Evolutionary conservation across 2,888 invertebrate species (phyloP), one percentile per base, ranked within the genome.

Genomic region (Megaustenia siamemsis): DNA sequence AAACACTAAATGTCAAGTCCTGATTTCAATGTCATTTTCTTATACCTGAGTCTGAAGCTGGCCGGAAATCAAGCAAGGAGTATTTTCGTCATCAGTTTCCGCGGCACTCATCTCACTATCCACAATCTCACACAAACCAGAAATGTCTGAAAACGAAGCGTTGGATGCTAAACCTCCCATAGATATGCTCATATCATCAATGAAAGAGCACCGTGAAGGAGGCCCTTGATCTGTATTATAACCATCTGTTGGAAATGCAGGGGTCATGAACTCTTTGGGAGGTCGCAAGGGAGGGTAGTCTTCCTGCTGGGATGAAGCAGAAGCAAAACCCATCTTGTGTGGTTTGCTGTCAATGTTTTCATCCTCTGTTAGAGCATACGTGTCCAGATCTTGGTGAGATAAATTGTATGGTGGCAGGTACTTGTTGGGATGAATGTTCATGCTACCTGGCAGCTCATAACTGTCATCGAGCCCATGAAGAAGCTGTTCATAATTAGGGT

Each of bases 101-200:
- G 92, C 93, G 21, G 90, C 83, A 84, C 93, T 93, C 10, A 92
- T 90, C 85, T 94, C 94, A 87, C 94, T 94, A 94, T 95, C 95
- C 94, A 98, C 98, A 92, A 98, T 97, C 95, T 98, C 98, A 95
- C 98, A 98, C 88, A 98, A 95, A 28, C 97, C 96, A 81, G 98
- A 98, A 90, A 97, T 95, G 94, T 97, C 97, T 94, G 98, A 97
- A 94, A 96, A 96, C 90, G 97, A 97, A 24, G 95, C 95, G 76
- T 95, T 95, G 87, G 96, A 93, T 1, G 92, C 92, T 84, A 92
- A 93, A 24, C 96, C 93, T 15, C 93, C 97, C 89, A 96, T 95
- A 12, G 93, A 93, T 90, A 97, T 95, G 73, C 97, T 97, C 94
- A 96, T 96, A 88, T 96, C 95, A 94, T 96, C 97, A 82, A 94